Evolutionary conservation across 2,113 vertebrate genomes (phyloP).

Genomic region (Chlorodrepanis virens): DNA sequence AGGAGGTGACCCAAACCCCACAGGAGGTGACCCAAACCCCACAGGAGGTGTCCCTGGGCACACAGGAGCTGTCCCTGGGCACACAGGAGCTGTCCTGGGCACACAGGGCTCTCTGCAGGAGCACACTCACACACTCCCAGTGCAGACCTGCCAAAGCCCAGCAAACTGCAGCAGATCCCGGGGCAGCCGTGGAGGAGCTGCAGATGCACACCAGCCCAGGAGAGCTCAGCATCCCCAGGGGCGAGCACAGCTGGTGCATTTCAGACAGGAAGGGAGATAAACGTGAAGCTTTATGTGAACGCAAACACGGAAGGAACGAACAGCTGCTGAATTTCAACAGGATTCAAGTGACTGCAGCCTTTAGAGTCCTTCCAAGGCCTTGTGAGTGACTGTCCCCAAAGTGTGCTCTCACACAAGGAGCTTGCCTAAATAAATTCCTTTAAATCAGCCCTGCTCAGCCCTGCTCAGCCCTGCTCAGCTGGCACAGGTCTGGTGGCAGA

Average conservation of each 20-base stretch:
- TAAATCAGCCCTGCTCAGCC: not conserved
- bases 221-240: not conserved
- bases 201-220: not conserved
- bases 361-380: not conserved
- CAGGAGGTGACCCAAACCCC: too few species aligned
- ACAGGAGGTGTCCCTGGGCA: too few species aligned
- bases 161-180: not conserved
- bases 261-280: not conserved
- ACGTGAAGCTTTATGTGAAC: not conserved
- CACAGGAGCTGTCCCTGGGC: too few species aligned
- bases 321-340: not conserved
- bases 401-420: rapidly evolving
- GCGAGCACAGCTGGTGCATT: not conserved
- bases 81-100: too few species aligned
- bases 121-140: not conserved
- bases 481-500: not conserved
- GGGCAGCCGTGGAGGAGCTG: not conserved
- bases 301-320: not conserved
- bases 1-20: too few species aligned
- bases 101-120: not conserved
- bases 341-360: not conserved
- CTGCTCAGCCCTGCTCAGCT: not conserved
- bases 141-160: not conserved
- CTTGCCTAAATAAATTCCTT: not conserved
- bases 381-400: not conserved